Evolutionary conservation across 2,797 vertebrate genomes (phyloP).

Genomic region (Myripristis jacobus): DNA sequence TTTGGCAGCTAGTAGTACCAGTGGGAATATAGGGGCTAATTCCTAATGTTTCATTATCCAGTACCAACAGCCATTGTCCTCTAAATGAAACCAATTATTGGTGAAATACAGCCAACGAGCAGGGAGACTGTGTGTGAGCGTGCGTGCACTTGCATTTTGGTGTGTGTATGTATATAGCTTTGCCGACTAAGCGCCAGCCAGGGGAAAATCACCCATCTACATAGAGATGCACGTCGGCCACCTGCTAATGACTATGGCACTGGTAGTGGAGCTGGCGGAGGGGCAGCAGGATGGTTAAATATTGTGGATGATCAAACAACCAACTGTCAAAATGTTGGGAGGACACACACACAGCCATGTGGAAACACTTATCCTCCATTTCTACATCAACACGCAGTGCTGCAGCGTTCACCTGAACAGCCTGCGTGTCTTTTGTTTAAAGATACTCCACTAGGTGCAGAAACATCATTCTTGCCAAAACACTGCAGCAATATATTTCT

Average conservation of each 20-base stretch:
- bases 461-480: constrained; percentile 49
- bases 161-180: constrained; percentile 23
- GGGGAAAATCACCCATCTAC: constrained; percentile 57
- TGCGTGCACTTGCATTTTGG: constrained; percentile 29
- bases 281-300: constrained; percentile 46
- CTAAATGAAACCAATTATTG: constrained; percentile 75
- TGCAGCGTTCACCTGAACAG: constrained; percentile 35
- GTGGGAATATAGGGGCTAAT: constrained; percentile 65
- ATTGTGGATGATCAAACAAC: constrained; percentile 59
- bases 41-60: constrained; percentile 69
- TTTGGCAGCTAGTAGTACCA: constrained; percentile 48
- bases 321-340: constrained; percentile 59
- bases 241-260: constrained; percentile 59
- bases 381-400: constrained; percentile 31
- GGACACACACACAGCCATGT: constrained; percentile 12
- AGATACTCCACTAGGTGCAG: constrained; percentile 49
- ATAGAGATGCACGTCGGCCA: constrained; percentile 41
- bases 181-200: constrained; percentile 19
- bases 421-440: constrained; percentile 55
- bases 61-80: constrained; percentile 69
- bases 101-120: constrained; percentile 45
- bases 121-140: constrained; percentile 28
- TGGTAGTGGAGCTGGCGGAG: constrained; percentile 49
- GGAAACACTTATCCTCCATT: constrained; percentile 35
- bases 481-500: constrained; percentile 55